Conservation (phyloP, 1,140 invertebrate genomes). For the Semibalanus balanoides region DNA sequence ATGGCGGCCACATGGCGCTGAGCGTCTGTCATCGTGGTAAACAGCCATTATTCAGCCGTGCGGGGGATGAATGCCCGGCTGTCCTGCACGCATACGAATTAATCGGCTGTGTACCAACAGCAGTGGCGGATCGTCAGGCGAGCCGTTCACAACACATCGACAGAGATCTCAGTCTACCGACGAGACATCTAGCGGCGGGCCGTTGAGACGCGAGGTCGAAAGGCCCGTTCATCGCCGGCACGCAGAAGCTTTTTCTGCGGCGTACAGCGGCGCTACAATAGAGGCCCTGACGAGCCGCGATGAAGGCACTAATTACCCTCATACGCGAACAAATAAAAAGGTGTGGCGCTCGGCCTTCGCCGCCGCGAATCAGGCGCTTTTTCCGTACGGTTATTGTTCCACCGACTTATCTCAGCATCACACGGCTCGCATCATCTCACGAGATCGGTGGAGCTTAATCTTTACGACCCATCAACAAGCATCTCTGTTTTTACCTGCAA, state of each 20-base stretch:
- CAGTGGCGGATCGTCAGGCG: neutral
- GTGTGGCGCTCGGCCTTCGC: neutral
- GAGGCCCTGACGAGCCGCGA: neutral
- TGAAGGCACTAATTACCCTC: slow-evolving; percentile 1
- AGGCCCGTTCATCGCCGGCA: neutral
- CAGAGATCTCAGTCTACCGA: neutral
- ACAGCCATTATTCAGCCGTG: neutral
- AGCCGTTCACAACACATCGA: neutral
- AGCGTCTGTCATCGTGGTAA: neutral
- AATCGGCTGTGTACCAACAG: neutral
- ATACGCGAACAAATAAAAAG: neutral
- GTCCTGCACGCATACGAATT: neutral
- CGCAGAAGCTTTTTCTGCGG: neutral
- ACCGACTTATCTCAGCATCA: neutral
- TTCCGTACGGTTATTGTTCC: neutral
- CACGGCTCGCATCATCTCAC: neutral
- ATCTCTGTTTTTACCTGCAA: neutral
- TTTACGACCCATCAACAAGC: neutral
- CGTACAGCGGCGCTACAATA: neutral
- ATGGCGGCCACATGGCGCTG: too few relatives aligned
- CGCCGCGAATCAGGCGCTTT: neutral
- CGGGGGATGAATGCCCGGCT: neutral
- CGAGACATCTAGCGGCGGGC: neutral
- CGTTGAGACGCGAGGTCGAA: neutral
- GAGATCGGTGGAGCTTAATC: neutral